Base-by-base conservation (phyloP, 2,113 vertebrate genomes). In the Microcebus tavaratra region DNA sequence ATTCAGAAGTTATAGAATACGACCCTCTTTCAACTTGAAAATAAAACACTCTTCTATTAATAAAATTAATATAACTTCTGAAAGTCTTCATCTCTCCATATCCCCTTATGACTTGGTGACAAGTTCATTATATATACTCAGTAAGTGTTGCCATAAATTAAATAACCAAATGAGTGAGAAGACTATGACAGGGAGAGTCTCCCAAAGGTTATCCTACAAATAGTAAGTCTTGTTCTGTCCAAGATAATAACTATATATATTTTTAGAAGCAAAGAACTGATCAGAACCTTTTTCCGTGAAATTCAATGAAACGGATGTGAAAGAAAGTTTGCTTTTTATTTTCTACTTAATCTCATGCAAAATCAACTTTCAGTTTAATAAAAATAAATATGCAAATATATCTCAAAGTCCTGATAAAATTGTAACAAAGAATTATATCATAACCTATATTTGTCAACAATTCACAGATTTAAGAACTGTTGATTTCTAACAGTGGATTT, bases 301-400 rank as follows among this genome's bases (percentile, higher is more conserved):
- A 96, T 34, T 65, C 34, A 50, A 73, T 73, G 59, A 61, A 79
- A 89, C 27, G 31, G 4, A 93, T 8, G 50, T 82, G 17, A 5
- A 76, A 83, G 75, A 86, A 95, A 63, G 12, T 70, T 39, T 70
- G 7, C 39, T 95, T 94, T 82, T 82, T 45, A 72, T 67, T 88
- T 91, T 90, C 73, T 72, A 27, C 8, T 45, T 61, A 53, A 36
- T 57, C 25, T 5, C 48, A 59, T 34, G n/a, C 34, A 96, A 90
- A 84, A 73, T 39, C 13, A 36, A 59, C 55, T 88, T 94, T 25
- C 61, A 78, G 42, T 42, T 93, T 84, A 70, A 59, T 25, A 57
- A 83, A 50, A 68, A 34, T 29, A 83, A 79, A 79, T 79, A 75
- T 8, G 7, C 42, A 88, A 48, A 42, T 50, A 82, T 2, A 68